phyloP scores from a whole-genome alignment of 2,888 invertebrate genomes.

The Himalopsyche kuldschensis region DNA sequence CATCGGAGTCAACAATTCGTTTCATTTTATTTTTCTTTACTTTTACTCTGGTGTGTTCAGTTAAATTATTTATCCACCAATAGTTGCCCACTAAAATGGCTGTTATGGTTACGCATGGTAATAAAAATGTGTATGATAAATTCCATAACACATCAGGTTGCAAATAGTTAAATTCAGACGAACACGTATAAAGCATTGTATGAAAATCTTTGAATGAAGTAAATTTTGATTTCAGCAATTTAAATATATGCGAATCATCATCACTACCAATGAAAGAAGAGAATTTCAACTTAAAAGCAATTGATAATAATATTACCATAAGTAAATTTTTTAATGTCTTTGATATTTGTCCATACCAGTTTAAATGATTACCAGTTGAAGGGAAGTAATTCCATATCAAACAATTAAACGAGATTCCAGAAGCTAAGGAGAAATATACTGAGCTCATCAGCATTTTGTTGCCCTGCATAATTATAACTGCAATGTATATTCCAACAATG shows the following conservation, averaged over 20 bases:
- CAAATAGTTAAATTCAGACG: conserved; percentile 74
- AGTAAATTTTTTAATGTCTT: conserved; percentile 46
- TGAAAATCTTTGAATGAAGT: conserved; percentile 71
- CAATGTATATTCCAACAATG: conserved; percentile 53
- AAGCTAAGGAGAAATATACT: conserved; percentile 54
- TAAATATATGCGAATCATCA: conserved; percentile 71
- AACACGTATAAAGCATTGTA: conserved; percentile 76
- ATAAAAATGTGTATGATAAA: conserved; percentile 58
- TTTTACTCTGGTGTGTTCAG: conserved; percentile 46
- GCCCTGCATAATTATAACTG: conserved; percentile 51
- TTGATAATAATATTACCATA: conserved; percentile 44
- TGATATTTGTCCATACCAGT: conserved; percentile 47
- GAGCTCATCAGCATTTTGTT: conserved; percentile 58
- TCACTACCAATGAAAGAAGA: conserved; percentile 48
- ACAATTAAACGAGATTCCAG: conserved; percentile 49
- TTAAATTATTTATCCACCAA: conserved; percentile 45
- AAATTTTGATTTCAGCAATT: conserved; percentile 72
- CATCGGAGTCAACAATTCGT: conserved; percentile 13
- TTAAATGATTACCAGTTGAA: conserved; percentile 47
- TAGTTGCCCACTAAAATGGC: conserved; percentile 48
- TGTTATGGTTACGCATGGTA: conserved; percentile 60
- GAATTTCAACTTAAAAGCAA: conserved; percentile 53
- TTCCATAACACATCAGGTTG: conserved; percentile 58
- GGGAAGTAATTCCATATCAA: conserved; percentile 49
- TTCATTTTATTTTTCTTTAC: background rate